phyloP scores from a whole-genome alignment of 2,888 invertebrate genomes.

The Busseola fusca region DNA sequence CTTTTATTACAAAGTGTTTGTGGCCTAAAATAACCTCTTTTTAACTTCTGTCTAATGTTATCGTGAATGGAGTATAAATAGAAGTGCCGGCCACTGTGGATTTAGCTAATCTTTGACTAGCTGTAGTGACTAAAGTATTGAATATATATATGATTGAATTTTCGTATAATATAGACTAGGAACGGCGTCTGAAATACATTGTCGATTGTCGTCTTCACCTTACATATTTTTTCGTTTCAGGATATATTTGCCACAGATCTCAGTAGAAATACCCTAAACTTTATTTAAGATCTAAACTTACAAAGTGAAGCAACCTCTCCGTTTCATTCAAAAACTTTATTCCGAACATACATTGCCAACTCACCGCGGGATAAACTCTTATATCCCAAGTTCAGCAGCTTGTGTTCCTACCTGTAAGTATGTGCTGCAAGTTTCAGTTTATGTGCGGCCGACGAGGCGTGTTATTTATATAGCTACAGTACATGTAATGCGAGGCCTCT shows the following conservation, averaged over 20 bases:
- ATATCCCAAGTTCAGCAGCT: conserved; percentile 46
- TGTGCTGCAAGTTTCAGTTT: conserved; percentile 50
- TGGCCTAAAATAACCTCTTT: too few species aligned
- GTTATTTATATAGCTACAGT: conserved; percentile 56
- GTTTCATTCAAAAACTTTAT: conserved; percentile 26
- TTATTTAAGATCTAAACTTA: conserved; percentile 1
- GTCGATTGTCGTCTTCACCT: too few species aligned
- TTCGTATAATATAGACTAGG: too few species aligned
- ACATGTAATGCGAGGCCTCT: conserved; percentile 34
- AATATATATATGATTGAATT: too few species aligned
- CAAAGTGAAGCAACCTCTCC: conserved; percentile 5
- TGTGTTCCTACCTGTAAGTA: conserved; percentile 27
- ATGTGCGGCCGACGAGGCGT: conserved; percentile 39
- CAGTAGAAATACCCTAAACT: conserved; percentile 4
- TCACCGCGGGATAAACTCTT: conserved; percentile 39
- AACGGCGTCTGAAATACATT: too few species aligned
- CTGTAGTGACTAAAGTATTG: too few species aligned
- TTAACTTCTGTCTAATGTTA: too few species aligned
- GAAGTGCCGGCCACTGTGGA: too few species aligned
- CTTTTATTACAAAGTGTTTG: too few species aligned
- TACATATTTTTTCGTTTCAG: not conserved
- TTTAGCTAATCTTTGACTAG: too few species aligned
- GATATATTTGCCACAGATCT: not conserved
- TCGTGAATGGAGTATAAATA: too few species aligned
- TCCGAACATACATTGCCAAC: conserved; percentile 4